A percentile compares a stretch with the other conserved stretches of the same genome.
Evolutionary conservation across 2,797 vertebrate species (phyloP).

Genomic region (Tarsius wallacei): DNA sequence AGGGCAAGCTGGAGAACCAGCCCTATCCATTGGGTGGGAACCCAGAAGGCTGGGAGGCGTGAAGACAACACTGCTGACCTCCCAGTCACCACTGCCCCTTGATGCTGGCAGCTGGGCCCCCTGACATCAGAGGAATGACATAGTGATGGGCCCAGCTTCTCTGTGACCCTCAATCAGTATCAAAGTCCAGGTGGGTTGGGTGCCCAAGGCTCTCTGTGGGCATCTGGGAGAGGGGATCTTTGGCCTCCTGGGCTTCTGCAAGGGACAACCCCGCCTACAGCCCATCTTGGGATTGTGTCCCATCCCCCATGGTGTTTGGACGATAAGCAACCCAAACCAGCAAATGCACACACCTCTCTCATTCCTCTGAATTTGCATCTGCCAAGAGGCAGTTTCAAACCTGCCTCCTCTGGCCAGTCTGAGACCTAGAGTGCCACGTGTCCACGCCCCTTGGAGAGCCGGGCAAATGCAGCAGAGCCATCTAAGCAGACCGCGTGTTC

Average conservation of each 20-base stretch:
- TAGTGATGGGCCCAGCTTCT: background rate
- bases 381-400: conserved; percentile 68
- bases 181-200: background rate
- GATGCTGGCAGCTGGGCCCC: background rate
- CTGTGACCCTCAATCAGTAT: background rate
- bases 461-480: background rate
- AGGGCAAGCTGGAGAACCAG: background rate
- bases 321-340: conserved; percentile 68
- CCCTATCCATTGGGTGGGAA: background rate
- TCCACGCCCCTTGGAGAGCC: background rate
- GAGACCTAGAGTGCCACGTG: background rate
- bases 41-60: background rate
- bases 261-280: background rate
- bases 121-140: background rate
- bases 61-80: background rate
- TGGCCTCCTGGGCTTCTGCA: background rate
- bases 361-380: background rate
- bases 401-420: background rate
- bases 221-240: background rate
- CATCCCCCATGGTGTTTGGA: background rate
- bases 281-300: background rate
- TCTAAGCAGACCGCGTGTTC: background rate
- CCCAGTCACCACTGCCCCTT: background rate
- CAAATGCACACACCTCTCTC: background rate
- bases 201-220: background rate